Conservation (phyloP, 2,888 invertebrate genomes). For the Patella pellucida region DNA sequence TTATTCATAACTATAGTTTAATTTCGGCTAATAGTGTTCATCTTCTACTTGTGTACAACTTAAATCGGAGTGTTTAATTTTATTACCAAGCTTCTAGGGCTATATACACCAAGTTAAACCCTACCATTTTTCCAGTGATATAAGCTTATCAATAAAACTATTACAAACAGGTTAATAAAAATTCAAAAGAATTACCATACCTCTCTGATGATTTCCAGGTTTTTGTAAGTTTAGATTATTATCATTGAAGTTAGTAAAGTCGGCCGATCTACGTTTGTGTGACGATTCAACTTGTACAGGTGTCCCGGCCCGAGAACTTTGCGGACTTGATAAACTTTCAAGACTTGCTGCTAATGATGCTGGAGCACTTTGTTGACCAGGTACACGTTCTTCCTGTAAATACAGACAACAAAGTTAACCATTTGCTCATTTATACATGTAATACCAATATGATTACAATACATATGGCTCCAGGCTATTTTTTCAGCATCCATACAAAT, state of each 20-base stretch:
- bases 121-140: too few species aligned
- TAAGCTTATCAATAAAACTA: background rate
- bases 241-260: constrained; percentile 60
- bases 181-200: constrained; percentile 26
- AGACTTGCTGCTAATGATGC: constrained; percentile 67
- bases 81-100: too few species aligned
- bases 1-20: too few species aligned
- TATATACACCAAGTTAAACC: too few species aligned
- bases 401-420: background rate
- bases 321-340: constrained; percentile 57
- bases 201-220: constrained; percentile 37
- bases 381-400: background rate
- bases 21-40: too few species aligned
- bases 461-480: too few species aligned
- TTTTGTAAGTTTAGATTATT: constrained; percentile 35
- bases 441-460: too few species aligned
- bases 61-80: too few species aligned
- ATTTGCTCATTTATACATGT: too few species aligned
- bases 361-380: constrained; percentile 59
- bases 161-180: background rate
- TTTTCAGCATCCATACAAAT: too few species aligned
- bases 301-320: constrained; percentile 58
- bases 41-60: too few species aligned
- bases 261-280: constrained; percentile 64
- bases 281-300: constrained; percentile 46